Conservation (phyloP, 2,888 invertebrate genomes). For the Orchestes rusci region DNA sequence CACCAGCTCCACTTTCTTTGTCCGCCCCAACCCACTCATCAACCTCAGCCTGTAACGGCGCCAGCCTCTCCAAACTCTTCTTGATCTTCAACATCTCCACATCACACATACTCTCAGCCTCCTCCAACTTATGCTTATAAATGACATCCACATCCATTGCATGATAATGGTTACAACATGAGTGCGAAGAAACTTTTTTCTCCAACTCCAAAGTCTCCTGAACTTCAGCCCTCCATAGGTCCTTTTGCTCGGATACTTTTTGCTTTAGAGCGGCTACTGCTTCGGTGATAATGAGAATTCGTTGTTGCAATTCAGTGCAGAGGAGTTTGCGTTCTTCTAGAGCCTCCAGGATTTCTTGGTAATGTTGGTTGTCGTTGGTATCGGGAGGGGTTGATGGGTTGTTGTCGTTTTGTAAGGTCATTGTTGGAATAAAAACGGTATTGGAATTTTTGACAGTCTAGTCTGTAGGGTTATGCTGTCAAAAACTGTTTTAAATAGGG, state of each 20-base stretch:
- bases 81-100: conserved; percentile 27
- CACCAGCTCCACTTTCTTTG: too few species aligned
- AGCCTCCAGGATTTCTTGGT: too few species aligned
- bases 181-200: conserved; percentile 18
- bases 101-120: conserved; percentile 27
- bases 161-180: too few species aligned
- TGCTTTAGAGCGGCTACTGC: conserved; percentile 23
- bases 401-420: too few species aligned
- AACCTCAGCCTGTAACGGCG: conserved; percentile 26
- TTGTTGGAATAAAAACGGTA: too few species aligned
- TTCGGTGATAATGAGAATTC: conserved; percentile 23
- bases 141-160: too few species aligned
- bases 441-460: too few species aligned
- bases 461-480: too few species aligned
- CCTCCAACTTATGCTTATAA: conserved; percentile 24
- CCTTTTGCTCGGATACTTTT: conserved; percentile 20
- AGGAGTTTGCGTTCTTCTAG: conserved; percentile 16
- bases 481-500: too few species aligned
- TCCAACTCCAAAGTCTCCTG: conserved; percentile 25
- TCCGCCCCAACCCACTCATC: too few species aligned
- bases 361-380: too few species aligned
- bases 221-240: conserved; percentile 25
- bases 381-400: too few species aligned
- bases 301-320: conserved; percentile 22
- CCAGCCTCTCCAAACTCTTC: conserved; percentile 25